Percentiles rank a stretch among this genome's conserved stretches.
These are phyloP conservation scores for Gadopsis bispinosus DNA, from an alignment of 2,797 vertebrate genomes.

Conservation along the genomic window DNA sequence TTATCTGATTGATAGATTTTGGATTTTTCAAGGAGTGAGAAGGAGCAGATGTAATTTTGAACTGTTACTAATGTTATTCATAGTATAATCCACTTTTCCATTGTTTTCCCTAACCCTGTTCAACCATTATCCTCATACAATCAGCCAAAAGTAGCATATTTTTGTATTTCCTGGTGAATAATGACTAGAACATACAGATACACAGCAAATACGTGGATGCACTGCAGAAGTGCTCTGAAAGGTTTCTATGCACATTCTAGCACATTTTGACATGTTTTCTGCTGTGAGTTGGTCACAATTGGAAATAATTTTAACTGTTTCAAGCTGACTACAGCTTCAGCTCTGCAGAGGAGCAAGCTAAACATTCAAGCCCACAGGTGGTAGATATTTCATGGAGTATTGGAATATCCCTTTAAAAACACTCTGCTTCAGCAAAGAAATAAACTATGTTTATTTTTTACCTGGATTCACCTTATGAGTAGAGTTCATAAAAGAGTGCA, in stretches of 20 bases:
- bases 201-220: not conserved
- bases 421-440: not conserved
- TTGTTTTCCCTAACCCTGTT: no score
- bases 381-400: not conserved
- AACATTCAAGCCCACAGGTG: conserved; percentile 6
- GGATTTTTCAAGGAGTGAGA: no score
- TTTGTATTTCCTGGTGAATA: not conserved
- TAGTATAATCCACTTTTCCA: no score
- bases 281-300: not conserved
- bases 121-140: not conserved
- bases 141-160: not conserved
- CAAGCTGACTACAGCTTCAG: not conserved
- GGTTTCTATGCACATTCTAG: not conserved
- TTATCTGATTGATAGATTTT: no score
- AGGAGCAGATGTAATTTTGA: not conserved
- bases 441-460: not conserved
- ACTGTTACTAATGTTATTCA: no score
- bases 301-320: not conserved
- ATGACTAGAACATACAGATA: not conserved
- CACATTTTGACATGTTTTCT: not conserved
- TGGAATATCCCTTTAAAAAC: not conserved
- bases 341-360: not conserved
- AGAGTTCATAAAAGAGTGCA: conserved; percentile 1
- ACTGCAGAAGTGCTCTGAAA: not conserved
- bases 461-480: conserved; percentile 9